Conservation (phyloP, 2,797 vertebrate genomes). For the Cirrhinus mrigala region DNA sequence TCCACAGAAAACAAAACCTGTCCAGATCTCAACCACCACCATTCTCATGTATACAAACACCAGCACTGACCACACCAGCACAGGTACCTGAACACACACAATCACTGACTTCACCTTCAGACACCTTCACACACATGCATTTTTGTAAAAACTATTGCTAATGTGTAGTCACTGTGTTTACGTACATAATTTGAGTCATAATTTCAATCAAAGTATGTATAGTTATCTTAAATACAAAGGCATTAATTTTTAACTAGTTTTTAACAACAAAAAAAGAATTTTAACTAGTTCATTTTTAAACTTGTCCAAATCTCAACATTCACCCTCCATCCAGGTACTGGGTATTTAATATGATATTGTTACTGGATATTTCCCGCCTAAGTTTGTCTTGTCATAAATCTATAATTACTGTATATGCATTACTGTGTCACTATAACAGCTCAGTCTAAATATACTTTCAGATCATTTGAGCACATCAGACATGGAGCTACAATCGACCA, state of each 20-base stretch:
- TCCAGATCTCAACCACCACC: background rate
- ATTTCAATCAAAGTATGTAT: background rate
- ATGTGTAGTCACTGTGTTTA: background rate
- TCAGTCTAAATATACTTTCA: too few species aligned
- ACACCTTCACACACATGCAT: background rate
- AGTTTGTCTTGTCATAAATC: too few species aligned
- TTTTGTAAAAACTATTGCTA: background rate
- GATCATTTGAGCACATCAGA: background rate
- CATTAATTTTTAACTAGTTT: background rate
- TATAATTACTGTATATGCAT: too few species aligned
- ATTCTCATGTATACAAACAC: fast-evolving
- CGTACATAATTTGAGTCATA: too few species aligned
- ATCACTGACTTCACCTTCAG: background rate
- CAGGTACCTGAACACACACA: background rate
- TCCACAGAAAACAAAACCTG: background rate
- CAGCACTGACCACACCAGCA: background rate
- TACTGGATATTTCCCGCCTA: too few species aligned
- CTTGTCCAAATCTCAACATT: background rate
- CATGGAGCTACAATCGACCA: too few species aligned
- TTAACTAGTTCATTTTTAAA: background rate
- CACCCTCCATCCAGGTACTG: too few species aligned
- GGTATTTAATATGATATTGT: too few species aligned
- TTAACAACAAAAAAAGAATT: fast-evolving
- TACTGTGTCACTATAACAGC: too few species aligned
- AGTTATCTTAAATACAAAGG: background rate